A percentile compares a stretch with the other conserved stretches of the same genome.
Evolutionary conservation across 2,113 vertebrate genomes (phyloP).

Genomic region (Protomyctophum bolini): DNA sequence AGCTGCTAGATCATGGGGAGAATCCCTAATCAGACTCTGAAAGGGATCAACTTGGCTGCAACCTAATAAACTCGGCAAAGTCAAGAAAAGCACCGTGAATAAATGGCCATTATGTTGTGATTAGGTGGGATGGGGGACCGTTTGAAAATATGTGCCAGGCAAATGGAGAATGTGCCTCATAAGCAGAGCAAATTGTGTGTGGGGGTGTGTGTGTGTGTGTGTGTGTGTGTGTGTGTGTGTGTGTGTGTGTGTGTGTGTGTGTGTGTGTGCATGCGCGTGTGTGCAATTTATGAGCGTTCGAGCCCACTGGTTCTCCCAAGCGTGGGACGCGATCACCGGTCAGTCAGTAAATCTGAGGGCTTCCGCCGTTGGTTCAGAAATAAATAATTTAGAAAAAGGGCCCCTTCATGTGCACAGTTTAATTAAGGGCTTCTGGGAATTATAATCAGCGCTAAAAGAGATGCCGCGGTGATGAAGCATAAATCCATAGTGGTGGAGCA

Average conservation of each 20-base stretch:
- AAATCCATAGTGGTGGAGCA: constrained; percentile 69
- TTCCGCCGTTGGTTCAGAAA: constrained; percentile 47
- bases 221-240: too few relatives aligned
- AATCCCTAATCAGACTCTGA: constrained; percentile 13
- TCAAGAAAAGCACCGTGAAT: constrained; percentile 20
- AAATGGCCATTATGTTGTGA: background rate
- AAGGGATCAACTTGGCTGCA: constrained; percentile 22
- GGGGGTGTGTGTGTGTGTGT: too few relatives aligned
- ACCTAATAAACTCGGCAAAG: constrained; percentile 32
- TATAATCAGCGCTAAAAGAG: constrained; percentile 75
- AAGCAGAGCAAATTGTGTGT: constrained; percentile 53
- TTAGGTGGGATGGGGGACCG: constrained; percentile 10
- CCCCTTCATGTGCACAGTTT: constrained; percentile 59
- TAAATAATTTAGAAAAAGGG: constrained; percentile 59
- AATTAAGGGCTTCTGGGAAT: constrained; percentile 77
- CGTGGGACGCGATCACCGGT: constrained; percentile 30
- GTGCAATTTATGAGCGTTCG: constrained; percentile 51
- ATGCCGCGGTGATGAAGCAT: constrained; percentile 71
- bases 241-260: too few relatives aligned
- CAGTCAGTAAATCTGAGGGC: constrained; percentile 65
- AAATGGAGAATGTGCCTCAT: constrained; percentile 36
- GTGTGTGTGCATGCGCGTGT: too few relatives aligned
- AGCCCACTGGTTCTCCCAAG: constrained; percentile 32
- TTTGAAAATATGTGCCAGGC: constrained; percentile 15
- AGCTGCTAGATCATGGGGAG: constrained; percentile 11